Evolutionary conservation across 1,140 invertebrate species (phyloP).

Genomic region (Drosophila tristis): DNA sequence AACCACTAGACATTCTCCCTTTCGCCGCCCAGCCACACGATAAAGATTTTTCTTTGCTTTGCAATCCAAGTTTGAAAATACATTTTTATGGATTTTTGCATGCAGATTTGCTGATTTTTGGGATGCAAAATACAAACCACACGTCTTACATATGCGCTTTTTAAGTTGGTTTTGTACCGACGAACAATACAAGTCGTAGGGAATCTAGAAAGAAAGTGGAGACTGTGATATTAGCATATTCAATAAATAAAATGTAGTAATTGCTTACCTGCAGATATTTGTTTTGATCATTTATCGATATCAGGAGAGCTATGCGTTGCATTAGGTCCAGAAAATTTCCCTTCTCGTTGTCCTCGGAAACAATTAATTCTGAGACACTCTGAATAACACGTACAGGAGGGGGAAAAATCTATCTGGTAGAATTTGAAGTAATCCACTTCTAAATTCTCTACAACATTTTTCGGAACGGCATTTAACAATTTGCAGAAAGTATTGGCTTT

Average conservation of each 20-base stretch:
- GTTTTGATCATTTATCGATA: neutral
- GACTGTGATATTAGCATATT: neutral
- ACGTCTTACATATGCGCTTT: too few species aligned
- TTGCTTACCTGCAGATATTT: too few species aligned
- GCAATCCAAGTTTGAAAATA: neutral
- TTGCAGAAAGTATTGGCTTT: neutral
- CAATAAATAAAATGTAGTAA: too few species aligned
- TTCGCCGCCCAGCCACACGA: conserved; percentile 7
- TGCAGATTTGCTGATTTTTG: too few species aligned
- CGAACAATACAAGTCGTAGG: conserved; percentile 1
- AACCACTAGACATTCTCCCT: too few species aligned
- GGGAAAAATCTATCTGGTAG: conserved; percentile 19
- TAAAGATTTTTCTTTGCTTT: conserved; percentile 3
- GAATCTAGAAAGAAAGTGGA: neutral
- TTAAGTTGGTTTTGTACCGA: too few species aligned
- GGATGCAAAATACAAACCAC: neutral
- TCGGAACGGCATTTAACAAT: conserved; percentile 4
- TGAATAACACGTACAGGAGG: conserved; percentile 12
- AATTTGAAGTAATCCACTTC: conserved; percentile 11
- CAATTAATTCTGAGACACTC: conserved; percentile 9
- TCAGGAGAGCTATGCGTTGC: conserved; percentile 21
- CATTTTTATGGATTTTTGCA: too few species aligned
- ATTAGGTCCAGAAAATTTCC: conserved; percentile 5
- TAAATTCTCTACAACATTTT: conserved; percentile 2
- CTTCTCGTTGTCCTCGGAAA: conserved; percentile 10